Conservation (phyloP, 1,140 invertebrate species). For the Ctenoplectra terminalis region DNA sequence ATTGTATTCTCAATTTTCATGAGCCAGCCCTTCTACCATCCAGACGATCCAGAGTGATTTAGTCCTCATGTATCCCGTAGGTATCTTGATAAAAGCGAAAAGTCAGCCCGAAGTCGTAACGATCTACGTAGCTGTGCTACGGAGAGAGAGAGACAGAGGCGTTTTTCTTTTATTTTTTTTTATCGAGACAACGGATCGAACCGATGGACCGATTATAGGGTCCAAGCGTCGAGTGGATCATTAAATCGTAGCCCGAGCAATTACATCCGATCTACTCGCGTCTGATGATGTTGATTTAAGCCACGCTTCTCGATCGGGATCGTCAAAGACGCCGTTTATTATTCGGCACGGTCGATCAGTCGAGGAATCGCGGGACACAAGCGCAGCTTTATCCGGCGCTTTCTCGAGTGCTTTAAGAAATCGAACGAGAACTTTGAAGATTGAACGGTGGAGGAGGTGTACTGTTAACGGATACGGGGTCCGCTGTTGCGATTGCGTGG, state of each 20-base stretch:
- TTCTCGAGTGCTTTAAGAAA: background rate
- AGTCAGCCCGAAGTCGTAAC: conserved; percentile 3
- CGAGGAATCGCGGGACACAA: conserved; percentile 15
- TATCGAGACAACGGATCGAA: conserved; percentile 5
- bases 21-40: conserved; percentile 16
- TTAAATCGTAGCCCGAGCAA: conserved; percentile 66
- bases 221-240: conserved; percentile 63
- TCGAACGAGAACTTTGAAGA: too few species aligned
- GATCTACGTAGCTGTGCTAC: background rate
- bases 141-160: background rate
- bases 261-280: conserved; percentile 62
- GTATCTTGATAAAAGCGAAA: background rate
- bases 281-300: conserved; percentile 66
- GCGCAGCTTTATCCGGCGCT: background rate
- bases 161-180: conserved; percentile 22
- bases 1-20: conserved; percentile 66
- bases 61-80: background rate
- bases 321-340: conserved; percentile 40
- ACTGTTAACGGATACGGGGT: conserved; percentile 9
- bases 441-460: too few species aligned
- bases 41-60: too few species aligned
- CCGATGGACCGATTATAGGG: conserved; percentile 54
- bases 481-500: background rate
- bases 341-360: conserved; percentile 32
- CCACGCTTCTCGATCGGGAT: background rate